These are phyloP conservation scores for Glaucomys volans DNA, from an alignment of 2,113 vertebrate species.

Conservation along the genomic window DNA sequence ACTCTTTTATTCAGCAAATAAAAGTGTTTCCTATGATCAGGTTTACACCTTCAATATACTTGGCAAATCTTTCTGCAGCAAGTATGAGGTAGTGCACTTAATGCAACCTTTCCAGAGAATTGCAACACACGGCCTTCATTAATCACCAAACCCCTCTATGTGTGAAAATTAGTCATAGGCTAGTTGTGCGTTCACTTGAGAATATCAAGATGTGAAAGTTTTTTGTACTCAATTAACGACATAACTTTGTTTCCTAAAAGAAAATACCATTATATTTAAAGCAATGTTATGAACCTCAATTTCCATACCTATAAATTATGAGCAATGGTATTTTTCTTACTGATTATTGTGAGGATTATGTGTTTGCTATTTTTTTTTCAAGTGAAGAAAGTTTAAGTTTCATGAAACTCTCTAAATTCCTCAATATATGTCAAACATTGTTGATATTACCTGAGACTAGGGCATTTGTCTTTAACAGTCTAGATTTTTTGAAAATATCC, in stretches of 20 bases:
- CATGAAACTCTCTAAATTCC: neutral
- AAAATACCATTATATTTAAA: neutral
- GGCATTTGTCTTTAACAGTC: neutral
- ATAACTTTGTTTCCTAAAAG: neutral
- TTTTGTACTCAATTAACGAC: slow-evolving; percentile 26
- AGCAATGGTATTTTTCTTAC: neutral
- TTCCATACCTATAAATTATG: neutral
- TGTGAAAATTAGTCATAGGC: slow-evolving; percentile 54
- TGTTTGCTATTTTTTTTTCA: neutral
- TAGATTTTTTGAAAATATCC: neutral
- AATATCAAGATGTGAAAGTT: slow-evolving; percentile 46
- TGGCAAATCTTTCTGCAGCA: neutral
- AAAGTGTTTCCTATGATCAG: slow-evolving; percentile 46
- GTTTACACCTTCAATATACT: neutral
- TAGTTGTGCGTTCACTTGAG: neutral
- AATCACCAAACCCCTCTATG: slow-evolving; percentile 8
- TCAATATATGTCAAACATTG: neutral
- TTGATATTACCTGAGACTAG: neutral
- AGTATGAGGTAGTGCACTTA: neutral
- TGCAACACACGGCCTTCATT: slow-evolving; percentile 13
- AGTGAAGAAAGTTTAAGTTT: neutral
- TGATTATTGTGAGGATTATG: neutral
- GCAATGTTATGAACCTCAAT: neutral
- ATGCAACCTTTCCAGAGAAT: neutral
- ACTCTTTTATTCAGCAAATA: slow-evolving; percentile 41